These are phyloP conservation scores for Oncorhynchus gorbuscha DNA, from an alignment of 2,113 vertebrate genomes.

Conservation along the genomic window DNA sequence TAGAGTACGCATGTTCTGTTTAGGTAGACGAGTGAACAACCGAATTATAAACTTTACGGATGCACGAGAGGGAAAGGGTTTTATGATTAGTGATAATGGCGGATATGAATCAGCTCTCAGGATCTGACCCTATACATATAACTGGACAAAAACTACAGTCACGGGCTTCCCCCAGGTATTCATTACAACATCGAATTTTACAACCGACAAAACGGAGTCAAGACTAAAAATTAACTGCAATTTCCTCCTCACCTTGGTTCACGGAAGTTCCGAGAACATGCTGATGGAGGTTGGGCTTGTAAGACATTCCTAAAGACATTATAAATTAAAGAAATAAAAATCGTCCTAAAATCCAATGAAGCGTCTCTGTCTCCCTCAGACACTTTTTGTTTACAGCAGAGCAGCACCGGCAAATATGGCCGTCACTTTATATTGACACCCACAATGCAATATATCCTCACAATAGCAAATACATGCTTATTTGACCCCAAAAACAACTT, in stretches of 20 bases:
- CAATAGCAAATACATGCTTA: constrained; percentile 20
- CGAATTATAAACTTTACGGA: constrained; percentile 4
- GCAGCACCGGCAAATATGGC: constrained; percentile 83
- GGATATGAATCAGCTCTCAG: constrained; percentile 64
- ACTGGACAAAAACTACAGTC: constrained; percentile 64
- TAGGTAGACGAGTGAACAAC: not conserved
- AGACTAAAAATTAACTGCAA: constrained; percentile 27
- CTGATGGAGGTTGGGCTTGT: constrained; percentile 81
- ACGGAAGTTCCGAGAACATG: constrained; percentile 75
- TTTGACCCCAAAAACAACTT: not conserved
- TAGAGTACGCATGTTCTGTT: not conserved
- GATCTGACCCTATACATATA: constrained; percentile 60
- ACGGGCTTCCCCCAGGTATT: constrained; percentile 64
- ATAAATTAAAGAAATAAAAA: constrained; percentile 69
- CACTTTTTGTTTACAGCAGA: constrained; percentile 80
- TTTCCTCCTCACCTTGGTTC: constrained; percentile 74
- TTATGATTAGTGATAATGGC: constrained; percentile 73
- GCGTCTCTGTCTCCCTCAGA: constrained; percentile 68
- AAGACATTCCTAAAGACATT: constrained; percentile 81
- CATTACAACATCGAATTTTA: constrained; percentile 56
- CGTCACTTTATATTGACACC: constrained; percentile 74
- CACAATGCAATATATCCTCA: constrained; percentile 66
- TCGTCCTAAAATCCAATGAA: constrained; percentile 71
- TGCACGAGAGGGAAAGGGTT: constrained; percentile 37
- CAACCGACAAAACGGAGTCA: constrained; percentile 45